phyloP scores from a whole-genome alignment of 1,140 invertebrate species.

The Drosophila watanabei region DNA sequence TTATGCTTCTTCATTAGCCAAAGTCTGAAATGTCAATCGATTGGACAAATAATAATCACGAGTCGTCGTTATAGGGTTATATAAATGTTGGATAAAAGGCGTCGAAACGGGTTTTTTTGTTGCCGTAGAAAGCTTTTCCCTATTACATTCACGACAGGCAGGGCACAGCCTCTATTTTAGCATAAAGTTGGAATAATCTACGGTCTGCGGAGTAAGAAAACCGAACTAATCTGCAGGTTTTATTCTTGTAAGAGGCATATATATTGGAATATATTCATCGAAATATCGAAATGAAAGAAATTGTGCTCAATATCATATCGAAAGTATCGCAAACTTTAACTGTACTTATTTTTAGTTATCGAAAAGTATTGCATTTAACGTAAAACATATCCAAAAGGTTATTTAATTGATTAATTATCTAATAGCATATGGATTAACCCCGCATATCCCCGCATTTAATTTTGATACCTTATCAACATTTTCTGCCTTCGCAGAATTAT shows the following conservation, averaged over 20 bases:
- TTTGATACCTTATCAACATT: background rate
- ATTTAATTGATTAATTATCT: background rate
- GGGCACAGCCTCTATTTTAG: background rate
- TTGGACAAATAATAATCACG: conserved; percentile 28
- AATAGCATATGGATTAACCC: background rate
- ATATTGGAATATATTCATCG: too few species aligned
- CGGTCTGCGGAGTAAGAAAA: background rate
- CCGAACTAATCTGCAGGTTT: background rate
- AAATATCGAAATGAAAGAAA: too few species aligned
- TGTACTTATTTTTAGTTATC: background rate
- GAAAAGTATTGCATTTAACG: too few species aligned
- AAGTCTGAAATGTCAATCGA: conserved; percentile 19
- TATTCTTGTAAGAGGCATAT: background rate
- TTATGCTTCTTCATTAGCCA: conserved; percentile 22
- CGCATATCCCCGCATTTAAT: background rate
- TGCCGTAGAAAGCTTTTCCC: conserved; percentile 28
- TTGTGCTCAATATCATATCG: background rate
- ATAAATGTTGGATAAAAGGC: conserved; percentile 26
- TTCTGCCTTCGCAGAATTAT: background rate
- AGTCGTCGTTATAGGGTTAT: conserved; percentile 15
- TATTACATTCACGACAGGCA: background rate
- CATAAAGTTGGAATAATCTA: background rate
- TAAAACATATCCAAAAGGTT: background rate
- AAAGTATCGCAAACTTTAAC: background rate
- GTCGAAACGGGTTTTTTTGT: conserved; percentile 16